Evolutionary conservation across 2,888 invertebrate species (phyloP).

Genomic region (Caenorhabditis uteleia): DNA sequence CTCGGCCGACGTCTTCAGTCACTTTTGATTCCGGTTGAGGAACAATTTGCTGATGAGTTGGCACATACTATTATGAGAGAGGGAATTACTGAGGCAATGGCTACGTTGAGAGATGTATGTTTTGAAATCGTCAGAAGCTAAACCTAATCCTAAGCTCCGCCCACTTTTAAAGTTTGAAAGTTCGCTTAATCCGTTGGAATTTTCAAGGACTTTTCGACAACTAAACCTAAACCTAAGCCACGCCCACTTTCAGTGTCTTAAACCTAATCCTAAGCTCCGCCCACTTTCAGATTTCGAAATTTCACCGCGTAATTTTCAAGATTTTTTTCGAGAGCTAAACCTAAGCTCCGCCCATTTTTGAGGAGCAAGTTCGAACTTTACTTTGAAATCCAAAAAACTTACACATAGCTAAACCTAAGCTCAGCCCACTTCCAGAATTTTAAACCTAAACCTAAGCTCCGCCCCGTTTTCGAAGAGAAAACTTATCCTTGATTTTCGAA

Average conservation of each 20-base stretch:
- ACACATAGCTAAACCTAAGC: no score
- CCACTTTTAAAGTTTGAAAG: constrained; percentile 2
- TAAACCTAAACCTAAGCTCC: no score
- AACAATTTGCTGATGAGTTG: constrained; percentile 56
- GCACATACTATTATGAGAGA: constrained; percentile 51
- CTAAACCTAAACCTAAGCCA: no score
- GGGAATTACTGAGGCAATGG: constrained; percentile 60
- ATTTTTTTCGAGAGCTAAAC: no score
- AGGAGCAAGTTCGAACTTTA: no score
- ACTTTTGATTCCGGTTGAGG: constrained; percentile 49
- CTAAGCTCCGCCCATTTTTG: no score
- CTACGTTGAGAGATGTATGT: constrained; percentile 50
- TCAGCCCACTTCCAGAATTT: no score
- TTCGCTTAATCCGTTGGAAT: background rate
- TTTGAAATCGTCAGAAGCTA: no score
- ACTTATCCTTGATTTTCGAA: background rate
- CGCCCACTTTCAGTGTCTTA: background rate
- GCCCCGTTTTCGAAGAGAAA: background rate
- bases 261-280: background rate
- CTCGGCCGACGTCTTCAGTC: constrained; percentile 41
- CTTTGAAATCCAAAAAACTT: no score
- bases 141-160: no score
- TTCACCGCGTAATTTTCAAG: no score
- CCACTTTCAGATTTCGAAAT: background rate
- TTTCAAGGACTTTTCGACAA: no score